Conservation (phyloP, 2,888 invertebrate genomes). For the Cheiracanthium punctorium region DNA sequence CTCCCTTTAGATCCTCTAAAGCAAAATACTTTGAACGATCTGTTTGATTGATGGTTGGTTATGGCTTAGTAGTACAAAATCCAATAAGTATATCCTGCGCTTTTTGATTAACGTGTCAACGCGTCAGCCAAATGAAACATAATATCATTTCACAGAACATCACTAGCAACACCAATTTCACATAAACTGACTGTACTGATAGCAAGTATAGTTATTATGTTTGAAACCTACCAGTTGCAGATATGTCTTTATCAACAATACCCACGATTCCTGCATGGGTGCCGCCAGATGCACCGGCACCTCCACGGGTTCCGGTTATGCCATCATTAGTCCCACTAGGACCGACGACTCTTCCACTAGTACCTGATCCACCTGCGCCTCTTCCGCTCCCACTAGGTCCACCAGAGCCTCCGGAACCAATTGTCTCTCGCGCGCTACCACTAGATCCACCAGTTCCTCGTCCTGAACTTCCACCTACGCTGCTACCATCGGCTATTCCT, state of each 20-base stretch:
- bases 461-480: background rate
- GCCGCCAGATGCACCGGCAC: constrained; percentile 14
- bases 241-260: constrained; percentile 62
- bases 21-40: too few relatives aligned
- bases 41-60: too few relatives aligned
- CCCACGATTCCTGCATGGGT: constrained; percentile 49
- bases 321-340: background rate
- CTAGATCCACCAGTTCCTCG: background rate
- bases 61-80: too few relatives aligned
- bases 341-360: background rate
- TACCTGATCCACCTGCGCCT: constrained; percentile 3
- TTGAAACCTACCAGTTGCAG: constrained; percentile 57
- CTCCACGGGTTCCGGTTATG: constrained; percentile 3
- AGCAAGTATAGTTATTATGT: too few relatives aligned
- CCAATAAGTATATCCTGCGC: too few relatives aligned
- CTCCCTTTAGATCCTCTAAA: too few relatives aligned
- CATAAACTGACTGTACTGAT: too few relatives aligned
- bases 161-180: too few relatives aligned
- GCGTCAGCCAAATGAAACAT: too few relatives aligned
- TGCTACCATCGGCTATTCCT: background rate
- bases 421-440: background rate
- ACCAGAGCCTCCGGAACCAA: background rate
- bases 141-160: too few relatives aligned
- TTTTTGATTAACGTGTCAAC: too few relatives aligned
- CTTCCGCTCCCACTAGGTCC: constrained; percentile 14